Evolutionary conservation across 2,797 vertebrate species (phyloP).

Genomic region (Notamacropus eugenii): DNA sequence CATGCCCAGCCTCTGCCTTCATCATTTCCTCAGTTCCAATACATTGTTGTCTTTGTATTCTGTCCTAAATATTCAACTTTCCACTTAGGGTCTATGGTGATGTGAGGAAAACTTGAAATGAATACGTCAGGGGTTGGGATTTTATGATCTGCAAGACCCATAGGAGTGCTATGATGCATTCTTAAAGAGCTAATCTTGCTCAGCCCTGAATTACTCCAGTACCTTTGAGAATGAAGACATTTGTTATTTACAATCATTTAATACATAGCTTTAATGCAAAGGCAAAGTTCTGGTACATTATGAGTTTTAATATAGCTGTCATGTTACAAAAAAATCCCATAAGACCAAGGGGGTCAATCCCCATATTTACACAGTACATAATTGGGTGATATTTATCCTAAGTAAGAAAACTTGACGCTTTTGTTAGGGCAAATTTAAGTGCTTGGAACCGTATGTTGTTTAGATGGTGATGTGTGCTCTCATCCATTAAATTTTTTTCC

Average conservation of each 20-base stretch:
- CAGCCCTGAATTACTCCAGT: conserved; percentile 61
- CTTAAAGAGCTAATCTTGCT: conserved; percentile 67
- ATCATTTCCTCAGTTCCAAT: conserved; percentile 37
- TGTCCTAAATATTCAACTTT: conserved; percentile 68
- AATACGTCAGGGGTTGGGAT: conserved; percentile 73
- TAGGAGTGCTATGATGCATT: conserved; percentile 58
- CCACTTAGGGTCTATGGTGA: conserved; percentile 68
- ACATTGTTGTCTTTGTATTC: conserved; percentile 73
- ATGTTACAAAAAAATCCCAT: conserved; percentile 58
- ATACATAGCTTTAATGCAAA: conserved; percentile 49
- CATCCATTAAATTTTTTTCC: not conserved
- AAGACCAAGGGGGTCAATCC: not conserved
- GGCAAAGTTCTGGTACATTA: conserved; percentile 1
- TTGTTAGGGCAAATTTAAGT: not conserved
- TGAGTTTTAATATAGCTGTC: conserved; percentile 13
- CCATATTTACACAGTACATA: conserved; percentile 3
- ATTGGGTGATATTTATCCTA: conserved; percentile 26
- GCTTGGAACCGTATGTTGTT: not conserved
- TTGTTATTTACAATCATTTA: conserved; percentile 71
- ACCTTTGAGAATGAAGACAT: conserved; percentile 55
- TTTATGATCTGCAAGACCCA: conserved; percentile 66
- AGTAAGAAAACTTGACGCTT: conserved; percentile 28
- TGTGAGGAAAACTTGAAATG: conserved; percentile 75
- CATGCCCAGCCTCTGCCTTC: conserved; percentile 21
- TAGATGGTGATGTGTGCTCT: not conserved